phyloP scores from a whole-genome alignment of 2,888 invertebrate species.

The Tortricodes alternella region DNA sequence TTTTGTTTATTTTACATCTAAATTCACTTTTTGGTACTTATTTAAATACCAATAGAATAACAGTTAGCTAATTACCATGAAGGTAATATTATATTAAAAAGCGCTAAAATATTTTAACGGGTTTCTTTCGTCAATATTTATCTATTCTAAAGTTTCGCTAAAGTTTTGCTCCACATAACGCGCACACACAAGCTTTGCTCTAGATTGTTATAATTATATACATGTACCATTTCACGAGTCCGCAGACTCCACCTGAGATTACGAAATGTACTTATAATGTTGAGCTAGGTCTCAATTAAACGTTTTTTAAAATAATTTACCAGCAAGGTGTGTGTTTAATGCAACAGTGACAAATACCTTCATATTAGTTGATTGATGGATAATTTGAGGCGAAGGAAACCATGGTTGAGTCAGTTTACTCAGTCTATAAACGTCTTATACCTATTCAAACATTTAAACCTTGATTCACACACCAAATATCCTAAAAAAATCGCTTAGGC shows the following conservation, averaged over 20 bases:
- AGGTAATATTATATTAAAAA: too few species aligned
- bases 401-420: too few species aligned
- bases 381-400: too few species aligned
- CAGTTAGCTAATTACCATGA: too few species aligned
- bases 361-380: neutral
- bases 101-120: too few species aligned
- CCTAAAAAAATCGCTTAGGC: too few species aligned
- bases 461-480: too few species aligned
- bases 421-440: too few species aligned
- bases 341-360: conserved; percentile 6
- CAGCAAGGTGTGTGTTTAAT: neutral
- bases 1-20: too few species aligned
- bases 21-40: too few species aligned
- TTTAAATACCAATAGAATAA: too few species aligned
- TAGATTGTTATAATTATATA: conserved; percentile 26
- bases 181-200: conserved; percentile 7
- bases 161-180: conserved; percentile 1
- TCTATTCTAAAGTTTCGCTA: neutral
- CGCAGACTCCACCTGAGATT: conserved; percentile 17
- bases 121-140: neutral
- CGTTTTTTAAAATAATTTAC: conserved; percentile 25
- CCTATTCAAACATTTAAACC: too few species aligned
- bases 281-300: conserved; percentile 14
- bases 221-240: conserved; percentile 21
- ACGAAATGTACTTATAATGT: conserved; percentile 20